Percentiles rank a stretch among this genome's conserved stretches.
Evolutionary conservation across 2,888 invertebrate genomes (phyloP).

Genomic region (Lissonota sp.): DNA sequence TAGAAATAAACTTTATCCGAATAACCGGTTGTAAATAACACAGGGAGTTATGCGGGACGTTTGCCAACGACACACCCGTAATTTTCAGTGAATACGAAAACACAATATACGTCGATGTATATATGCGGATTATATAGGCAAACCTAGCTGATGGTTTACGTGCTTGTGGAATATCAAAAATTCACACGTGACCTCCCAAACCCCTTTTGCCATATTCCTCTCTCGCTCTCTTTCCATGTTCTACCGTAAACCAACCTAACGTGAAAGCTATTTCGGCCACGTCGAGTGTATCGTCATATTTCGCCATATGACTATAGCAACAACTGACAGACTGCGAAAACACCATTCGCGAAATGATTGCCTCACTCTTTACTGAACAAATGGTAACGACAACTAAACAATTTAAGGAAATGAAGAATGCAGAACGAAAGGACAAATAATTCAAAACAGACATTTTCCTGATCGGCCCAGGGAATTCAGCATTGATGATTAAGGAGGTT

Average conservation of each 20-base stretch:
- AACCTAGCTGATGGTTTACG: constrained; percentile 29
- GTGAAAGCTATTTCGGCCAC: constrained; percentile 53
- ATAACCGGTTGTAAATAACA: constrained; percentile 13
- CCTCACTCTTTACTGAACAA: constrained; percentile 12
- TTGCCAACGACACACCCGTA: background rate
- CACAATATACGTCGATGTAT: background rate
- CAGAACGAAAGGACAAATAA: too few species aligned
- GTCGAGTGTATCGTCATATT: constrained; percentile 26
- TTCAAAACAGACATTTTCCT: too few species aligned
- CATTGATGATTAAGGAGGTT: too few species aligned
- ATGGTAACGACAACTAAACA: constrained; percentile 12
- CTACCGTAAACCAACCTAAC: constrained; percentile 56
- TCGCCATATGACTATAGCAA: constrained; percentile 11
- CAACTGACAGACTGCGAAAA: constrained; percentile 1
- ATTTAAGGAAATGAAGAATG: too few species aligned
- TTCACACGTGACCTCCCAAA: constrained; percentile 52
- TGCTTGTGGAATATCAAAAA: constrained; percentile 61
- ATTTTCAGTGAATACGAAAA: constrained; percentile 13
- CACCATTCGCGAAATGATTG: constrained; percentile 52
- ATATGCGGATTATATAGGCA: background rate
- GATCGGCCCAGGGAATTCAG: too few species aligned
- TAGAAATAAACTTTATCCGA: constrained; percentile 12
- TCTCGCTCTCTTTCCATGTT: constrained; percentile 9
- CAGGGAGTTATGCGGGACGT: constrained; percentile 3
- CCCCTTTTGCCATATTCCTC: constrained; percentile 1